These are phyloP conservation scores for Melanaphis sacchari DNA, from an alignment of 1,140 invertebrate species.

Conservation along the genomic window DNA sequence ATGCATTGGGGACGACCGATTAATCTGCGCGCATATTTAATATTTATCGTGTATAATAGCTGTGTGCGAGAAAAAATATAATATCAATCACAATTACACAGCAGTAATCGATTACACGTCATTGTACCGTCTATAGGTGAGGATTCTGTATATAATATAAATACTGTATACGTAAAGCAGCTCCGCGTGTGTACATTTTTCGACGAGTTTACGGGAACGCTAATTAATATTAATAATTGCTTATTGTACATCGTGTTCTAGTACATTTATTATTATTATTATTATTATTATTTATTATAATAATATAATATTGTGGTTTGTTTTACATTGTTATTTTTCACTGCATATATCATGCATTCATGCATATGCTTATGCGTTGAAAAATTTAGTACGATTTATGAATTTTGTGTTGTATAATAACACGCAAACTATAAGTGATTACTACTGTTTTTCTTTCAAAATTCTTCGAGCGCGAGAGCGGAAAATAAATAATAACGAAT, in stretches of 20 bases:
- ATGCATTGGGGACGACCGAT: background rate
- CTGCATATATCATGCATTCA: background rate
- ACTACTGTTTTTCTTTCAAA: constrained; percentile 3
- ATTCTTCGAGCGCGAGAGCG: background rate
- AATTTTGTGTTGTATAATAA: background rate
- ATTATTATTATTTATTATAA: background rate
- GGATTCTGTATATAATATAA: background rate
- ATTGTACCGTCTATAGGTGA: background rate
- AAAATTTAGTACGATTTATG: too few relatives aligned
- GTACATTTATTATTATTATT: background rate
- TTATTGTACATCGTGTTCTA: background rate
- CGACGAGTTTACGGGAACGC: background rate
- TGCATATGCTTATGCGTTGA: background rate
- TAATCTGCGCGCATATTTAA: background rate
- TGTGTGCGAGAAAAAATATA: background rate
- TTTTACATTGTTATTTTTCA: background rate
- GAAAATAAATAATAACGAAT: background rate
- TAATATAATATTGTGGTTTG: background rate
- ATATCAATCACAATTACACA: background rate
- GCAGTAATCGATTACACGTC: background rate
- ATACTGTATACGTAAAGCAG: background rate
- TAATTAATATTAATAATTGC: constrained; percentile 11
- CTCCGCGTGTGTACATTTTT: background rate
- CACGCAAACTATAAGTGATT: background rate
- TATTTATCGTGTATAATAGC: background rate